Evolutionary conservation across 1,140 invertebrate genomes (phyloP).

Genomic region (Tetragnatha versicolor): DNA sequence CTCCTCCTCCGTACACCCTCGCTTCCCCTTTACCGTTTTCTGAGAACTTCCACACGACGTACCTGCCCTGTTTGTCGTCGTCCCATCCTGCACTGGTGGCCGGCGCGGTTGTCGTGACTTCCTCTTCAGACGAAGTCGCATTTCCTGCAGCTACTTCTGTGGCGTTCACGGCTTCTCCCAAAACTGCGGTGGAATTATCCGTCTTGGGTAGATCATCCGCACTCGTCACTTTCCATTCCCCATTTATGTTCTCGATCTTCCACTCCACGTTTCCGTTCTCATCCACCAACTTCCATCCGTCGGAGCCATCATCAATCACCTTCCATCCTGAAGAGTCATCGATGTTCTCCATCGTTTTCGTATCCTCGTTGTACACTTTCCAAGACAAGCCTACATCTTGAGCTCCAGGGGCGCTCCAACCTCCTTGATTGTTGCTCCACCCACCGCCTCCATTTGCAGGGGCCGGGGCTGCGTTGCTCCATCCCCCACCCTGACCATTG

Average conservation of each 20-base stretch:
- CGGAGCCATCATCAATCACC: constrained; percentile 38
- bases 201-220: constrained; percentile 28
- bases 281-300: constrained; percentile 49
- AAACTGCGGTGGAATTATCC: background rate
- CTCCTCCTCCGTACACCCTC: constrained; percentile 27
- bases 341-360: constrained; percentile 44
- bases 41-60: constrained; percentile 49
- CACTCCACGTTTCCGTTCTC: constrained; percentile 50
- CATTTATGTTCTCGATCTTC: constrained; percentile 53
- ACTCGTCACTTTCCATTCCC: constrained; percentile 49
- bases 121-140: background rate
- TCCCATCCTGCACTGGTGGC: constrained; percentile 15
- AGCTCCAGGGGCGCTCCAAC: constrained; percentile 16
- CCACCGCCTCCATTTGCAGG: background rate
- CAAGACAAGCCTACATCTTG: constrained; percentile 30
- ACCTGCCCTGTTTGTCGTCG: constrained; percentile 44
- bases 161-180: background rate
- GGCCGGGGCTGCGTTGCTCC: constrained; percentile 5
- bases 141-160: constrained; percentile 7
- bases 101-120: background rate
- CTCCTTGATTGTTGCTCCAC: constrained; percentile 16
- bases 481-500: background rate
- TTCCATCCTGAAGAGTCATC: constrained; percentile 48
- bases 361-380: constrained; percentile 53
- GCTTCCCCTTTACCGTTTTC: constrained; percentile 50